A percentile compares a stretch with the other conserved stretches of the same genome.
These are phyloP conservation scores for Bursaphelenchus mucronatus DNA, from an alignment of 1,140 invertebrate species.

Conservation along the genomic window DNA sequence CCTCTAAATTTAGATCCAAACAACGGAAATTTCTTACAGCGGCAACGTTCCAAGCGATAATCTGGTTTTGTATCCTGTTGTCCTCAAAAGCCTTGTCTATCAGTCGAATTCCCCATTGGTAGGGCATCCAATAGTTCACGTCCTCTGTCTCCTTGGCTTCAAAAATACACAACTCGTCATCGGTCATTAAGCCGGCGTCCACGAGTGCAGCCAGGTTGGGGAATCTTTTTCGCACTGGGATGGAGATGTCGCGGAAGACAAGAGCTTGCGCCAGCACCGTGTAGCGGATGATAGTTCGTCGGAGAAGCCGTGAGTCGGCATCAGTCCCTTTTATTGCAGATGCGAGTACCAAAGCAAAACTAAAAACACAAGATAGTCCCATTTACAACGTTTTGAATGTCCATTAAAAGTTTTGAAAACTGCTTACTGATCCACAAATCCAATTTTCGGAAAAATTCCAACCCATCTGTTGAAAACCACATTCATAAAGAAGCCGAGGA, in stretches of 20 bases:
- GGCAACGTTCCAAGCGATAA: conserved; percentile 16
- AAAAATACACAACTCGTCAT: conserved; percentile 18
- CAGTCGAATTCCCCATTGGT: conserved; percentile 34
- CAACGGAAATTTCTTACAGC: background rate
- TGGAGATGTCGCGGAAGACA: conserved; percentile 44
- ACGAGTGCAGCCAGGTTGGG: conserved; percentile 41
- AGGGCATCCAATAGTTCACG: conserved; percentile 1
- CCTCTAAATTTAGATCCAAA: background rate
- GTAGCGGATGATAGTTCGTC: conserved; percentile 23
- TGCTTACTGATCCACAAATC: conserved; percentile 8
- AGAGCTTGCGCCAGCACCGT: conserved; percentile 19
- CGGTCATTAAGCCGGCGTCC: conserved; percentile 27
- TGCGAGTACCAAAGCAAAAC: conserved; percentile 6
- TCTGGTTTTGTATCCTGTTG: background rate
- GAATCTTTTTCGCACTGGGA: conserved; percentile 37
- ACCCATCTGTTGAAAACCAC: conserved; percentile 19
- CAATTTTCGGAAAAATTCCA: conserved; percentile 9
- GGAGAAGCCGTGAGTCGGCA: conserved; percentile 11
- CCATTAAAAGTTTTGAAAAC: background rate
- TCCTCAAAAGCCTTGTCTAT: conserved; percentile 5
- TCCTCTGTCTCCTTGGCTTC: conserved; percentile 17
- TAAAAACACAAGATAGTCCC: background rate
- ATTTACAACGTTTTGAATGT: background rate
- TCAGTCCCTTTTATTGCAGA: conserved; percentile 9
- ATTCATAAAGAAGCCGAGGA: conserved; percentile 17